Evolutionary conservation across 2,888 invertebrate species (phyloP).

Genomic region (Drepana falcataria): DNA sequence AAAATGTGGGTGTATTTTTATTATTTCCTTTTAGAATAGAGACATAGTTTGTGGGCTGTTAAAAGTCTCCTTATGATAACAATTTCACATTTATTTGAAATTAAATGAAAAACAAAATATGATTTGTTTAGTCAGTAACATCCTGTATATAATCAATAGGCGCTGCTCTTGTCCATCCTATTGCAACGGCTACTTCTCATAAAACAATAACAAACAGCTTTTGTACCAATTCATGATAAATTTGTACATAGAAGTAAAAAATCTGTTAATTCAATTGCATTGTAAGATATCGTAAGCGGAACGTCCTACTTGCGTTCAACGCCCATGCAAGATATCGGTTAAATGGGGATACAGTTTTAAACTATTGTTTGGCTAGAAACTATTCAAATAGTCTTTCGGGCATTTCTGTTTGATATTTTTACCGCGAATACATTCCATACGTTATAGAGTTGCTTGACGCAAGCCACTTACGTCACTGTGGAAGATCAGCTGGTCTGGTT

Average conservation of each 20-base stretch:
- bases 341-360: neutral
- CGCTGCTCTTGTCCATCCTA: neutral
- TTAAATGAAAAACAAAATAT: too few relatives aligned
- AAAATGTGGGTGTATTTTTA: too few relatives aligned
- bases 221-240: neutral
- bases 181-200: neutral
- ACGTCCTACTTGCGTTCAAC: too few relatives aligned
- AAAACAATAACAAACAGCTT: neutral
- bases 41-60: too few relatives aligned
- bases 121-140: too few relatives aligned
- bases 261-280: neutral
- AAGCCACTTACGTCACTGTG: neutral
- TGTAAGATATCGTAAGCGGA: too few relatives aligned
- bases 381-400: neutral
- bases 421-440: constrained; percentile 52
- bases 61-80: too few relatives aligned
- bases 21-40: too few relatives aligned
- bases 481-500: constrained; percentile 1
- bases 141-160: too few relatives aligned
- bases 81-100: too few relatives aligned
- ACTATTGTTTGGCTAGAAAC: constrained; percentile 1
- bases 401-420: constrained; percentile 15
- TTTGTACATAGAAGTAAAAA: too few relatives aligned
- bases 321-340: too few relatives aligned
- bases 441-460: constrained; percentile 18